Conservation (phyloP, 2,888 invertebrate genomes). For the Leptinotarsa juncta region DNA sequence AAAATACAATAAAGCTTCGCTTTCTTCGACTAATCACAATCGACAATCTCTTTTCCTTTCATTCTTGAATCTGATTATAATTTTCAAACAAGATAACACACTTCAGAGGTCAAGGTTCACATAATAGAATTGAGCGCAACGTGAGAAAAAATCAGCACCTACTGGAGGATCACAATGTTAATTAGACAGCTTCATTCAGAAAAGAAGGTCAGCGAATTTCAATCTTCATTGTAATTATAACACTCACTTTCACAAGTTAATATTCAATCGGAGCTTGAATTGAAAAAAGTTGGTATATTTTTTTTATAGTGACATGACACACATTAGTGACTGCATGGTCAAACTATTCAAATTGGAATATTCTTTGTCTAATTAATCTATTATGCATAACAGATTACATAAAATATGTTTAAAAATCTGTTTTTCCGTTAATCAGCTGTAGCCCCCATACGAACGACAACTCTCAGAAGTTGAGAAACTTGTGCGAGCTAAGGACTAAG, state of each 20-base stretch:
- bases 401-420: no score
- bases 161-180: constrained; percentile 10
- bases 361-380: no score
- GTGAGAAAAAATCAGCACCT: constrained; percentile 26
- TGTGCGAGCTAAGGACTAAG: no score
- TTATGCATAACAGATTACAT: no score
- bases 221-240: constrained; percentile 4
- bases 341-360: no score
- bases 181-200: background rate
- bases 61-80: constrained; percentile 26
- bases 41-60: constrained; percentile 16
- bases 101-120: constrained; percentile 39
- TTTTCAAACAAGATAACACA: constrained; percentile 35
- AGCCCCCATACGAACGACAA: no score
- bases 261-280: background rate
- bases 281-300: background rate
- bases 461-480: no score
- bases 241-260: constrained; percentile 13
- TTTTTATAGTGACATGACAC: background rate
- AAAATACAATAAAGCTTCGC: background rate
- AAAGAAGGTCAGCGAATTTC: constrained; percentile 16
- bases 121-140: constrained; percentile 21
- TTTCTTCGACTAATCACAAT: constrained; percentile 4
- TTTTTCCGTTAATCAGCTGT: no score
- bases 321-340: no score